phyloP scores from a whole-genome alignment of 2,797 vertebrate species.

The Tapera naevia region DNA sequence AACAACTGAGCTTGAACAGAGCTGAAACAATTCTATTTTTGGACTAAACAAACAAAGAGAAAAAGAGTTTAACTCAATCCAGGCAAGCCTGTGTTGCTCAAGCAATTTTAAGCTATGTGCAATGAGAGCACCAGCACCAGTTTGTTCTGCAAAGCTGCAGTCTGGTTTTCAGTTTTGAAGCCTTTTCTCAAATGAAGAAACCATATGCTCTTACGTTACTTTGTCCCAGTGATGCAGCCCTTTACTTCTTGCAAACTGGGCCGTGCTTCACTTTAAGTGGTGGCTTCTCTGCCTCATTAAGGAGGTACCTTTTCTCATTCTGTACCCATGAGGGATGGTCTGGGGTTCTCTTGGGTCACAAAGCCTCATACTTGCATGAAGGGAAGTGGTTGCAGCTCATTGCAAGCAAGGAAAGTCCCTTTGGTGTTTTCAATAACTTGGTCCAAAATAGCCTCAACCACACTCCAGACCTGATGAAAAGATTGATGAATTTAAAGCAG shows the following conservation, averaged over 20 bases:
- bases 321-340: neutral
- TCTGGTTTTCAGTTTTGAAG: conserved; percentile 2
- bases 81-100: neutral
- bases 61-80: neutral
- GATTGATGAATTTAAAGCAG: neutral
- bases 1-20: neutral
- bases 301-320: neutral
- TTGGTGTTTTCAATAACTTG: neutral
- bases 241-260: neutral
- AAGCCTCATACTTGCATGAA: neutral
- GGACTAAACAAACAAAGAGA: neutral
- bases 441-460: neutral
- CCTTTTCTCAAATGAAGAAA: neutral
- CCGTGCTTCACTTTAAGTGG: neutral
- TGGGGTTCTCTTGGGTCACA: neutral
- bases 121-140: neutral
- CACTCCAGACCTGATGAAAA: neutral
- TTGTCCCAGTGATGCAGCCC: neutral
- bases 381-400: neutral
- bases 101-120: neutral
- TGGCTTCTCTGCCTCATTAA: neutral
- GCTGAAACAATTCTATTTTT: neutral
- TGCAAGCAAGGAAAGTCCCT: neutral
- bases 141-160: neutral
- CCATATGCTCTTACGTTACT: neutral